Percentiles rank a stretch among this genome's conserved stretches.
phyloP scores from a whole-genome alignment of 2,888 invertebrate species.

The Lepidochrysops patricia region DNA sequence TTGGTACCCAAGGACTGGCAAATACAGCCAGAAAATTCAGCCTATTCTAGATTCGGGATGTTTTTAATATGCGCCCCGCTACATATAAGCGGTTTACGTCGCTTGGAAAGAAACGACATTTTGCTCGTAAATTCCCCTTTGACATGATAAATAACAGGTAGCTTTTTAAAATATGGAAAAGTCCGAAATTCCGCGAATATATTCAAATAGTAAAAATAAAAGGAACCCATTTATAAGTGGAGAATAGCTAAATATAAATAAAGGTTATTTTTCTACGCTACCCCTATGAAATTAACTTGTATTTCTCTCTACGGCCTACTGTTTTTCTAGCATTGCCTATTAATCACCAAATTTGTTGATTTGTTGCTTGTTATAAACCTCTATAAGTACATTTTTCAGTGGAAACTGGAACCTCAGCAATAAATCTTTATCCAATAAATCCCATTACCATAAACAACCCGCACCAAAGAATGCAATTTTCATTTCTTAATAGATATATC shows the following conservation, averaged over 20 bases:
- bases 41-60: constrained; percentile 22
- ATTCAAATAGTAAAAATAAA: constrained; percentile 8
- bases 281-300: not conserved
- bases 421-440: not conserved
- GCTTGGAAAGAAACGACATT: constrained; percentile 22
- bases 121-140: constrained; percentile 19
- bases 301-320: not conserved
- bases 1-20: constrained; percentile 29
- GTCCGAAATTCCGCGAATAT: constrained; percentile 1
- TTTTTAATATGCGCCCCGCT: constrained; percentile 25
- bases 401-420: not conserved
- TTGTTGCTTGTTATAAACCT: not conserved
- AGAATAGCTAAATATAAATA: not conserved
- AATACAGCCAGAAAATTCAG: constrained; percentile 24
- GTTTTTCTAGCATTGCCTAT: not conserved
- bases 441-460: not conserved
- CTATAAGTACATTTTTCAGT: not conserved
- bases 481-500: not conserved
- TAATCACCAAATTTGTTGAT: not conserved
- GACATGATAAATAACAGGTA: constrained; percentile 19
- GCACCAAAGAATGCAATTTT: not conserved
- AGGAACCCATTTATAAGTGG: constrained; percentile 4
- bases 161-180: constrained; percentile 15
- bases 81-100: constrained; percentile 24
- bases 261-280: not conserved